Base-by-base conservation (phyloP, 2,888 invertebrate species). In the Netelia inedita region DNA sequence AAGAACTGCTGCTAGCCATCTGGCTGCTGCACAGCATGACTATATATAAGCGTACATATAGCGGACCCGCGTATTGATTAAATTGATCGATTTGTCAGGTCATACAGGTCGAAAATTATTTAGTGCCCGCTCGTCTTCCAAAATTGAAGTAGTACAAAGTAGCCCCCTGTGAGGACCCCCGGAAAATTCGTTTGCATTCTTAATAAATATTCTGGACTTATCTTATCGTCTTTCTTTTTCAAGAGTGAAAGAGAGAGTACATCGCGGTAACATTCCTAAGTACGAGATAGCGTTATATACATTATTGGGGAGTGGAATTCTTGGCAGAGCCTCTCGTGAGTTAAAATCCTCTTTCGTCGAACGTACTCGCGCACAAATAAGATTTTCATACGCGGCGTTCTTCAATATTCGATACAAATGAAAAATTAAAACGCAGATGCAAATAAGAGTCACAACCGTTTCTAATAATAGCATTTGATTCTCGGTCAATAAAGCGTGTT, bases 81-180 rank as follows among this genome's bases (percentile, higher is more conserved):
- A 50, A 28, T 68, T 61, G 61, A 84, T 84, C 84, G 76, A 84
- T 84, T 46, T 79, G 16, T 69, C 73, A 73, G 84, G 84, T 84
- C 84, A 73, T 43, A 23, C 61, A 63, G 73, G 61, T 84, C 80
- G 76, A 63, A 43, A 55, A 75, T 69, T 74, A 35, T 19, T 35
- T 14, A 46, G 55, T 41, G 43, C 16, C 21, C 41, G n/a, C 43
- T 57, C 53, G 41, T 65, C 11, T 53, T n/a, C 50, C 50, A 50
- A 79, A 79, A 71, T 65, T 65, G 11, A 57, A 46, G 59, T 50
- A 61, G 55, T 11, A 19, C 28, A 75, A 55, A 3, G n/a, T 28
- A 41, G 14, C 6, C 35, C 35, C 43, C 3, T 72, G 59, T 11
- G 28, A 63, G 28, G 19, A n/a, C 21, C 21, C 14, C 11, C 11